Evolutionary conservation across 2,797 vertebrate species (phyloP).

Genomic region (Pygocentrus nattereri): DNA sequence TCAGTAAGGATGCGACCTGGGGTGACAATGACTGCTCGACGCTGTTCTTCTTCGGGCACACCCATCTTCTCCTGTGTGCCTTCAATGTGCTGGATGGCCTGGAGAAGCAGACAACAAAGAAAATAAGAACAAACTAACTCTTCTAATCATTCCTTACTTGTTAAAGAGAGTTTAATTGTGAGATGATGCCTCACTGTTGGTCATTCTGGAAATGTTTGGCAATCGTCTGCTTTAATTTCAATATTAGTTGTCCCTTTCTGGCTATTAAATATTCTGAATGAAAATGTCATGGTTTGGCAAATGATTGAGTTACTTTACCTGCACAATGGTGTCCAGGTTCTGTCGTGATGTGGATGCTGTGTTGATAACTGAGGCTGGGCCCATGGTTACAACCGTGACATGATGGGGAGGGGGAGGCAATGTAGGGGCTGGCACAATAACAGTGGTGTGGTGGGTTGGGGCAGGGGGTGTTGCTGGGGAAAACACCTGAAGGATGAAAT

Average conservation of each 20-base stretch:
- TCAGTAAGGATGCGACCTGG: slow-evolving; percentile 84
- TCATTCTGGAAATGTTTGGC: too few relatives aligned
- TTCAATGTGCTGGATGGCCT: slow-evolving; percentile 99
- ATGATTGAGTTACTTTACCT: slow-evolving; percentile 75
- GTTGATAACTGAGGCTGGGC: slow-evolving; percentile 94
- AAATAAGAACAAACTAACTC: background rate
- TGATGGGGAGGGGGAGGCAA: slow-evolving; percentile 89
- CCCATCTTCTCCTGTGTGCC: slow-evolving; percentile 89
- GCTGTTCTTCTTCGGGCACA: slow-evolving; percentile 89
- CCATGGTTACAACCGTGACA: slow-evolving; percentile 97
- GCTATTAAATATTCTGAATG: background rate
- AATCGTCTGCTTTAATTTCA: too few relatives aligned
- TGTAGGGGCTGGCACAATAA: slow-evolving; percentile 93
- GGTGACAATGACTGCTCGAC: slow-evolving; percentile 92
- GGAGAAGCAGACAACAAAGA: background rate
- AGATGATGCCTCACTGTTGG: background rate
- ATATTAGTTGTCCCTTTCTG: background rate
- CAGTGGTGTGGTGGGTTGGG: slow-evolving; percentile 96
- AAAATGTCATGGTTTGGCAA: background rate
- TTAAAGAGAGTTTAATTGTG: background rate
- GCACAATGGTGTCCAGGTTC: slow-evolving; percentile 99
- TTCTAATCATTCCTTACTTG: background rate
- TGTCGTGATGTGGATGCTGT: slow-evolving; percentile 96
- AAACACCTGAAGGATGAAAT: slow-evolving; percentile 78
- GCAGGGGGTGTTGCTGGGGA: slow-evolving; percentile 85